Conservation (phyloP, 2,888 invertebrate genomes). For the Erebia aethiops region DNA sequence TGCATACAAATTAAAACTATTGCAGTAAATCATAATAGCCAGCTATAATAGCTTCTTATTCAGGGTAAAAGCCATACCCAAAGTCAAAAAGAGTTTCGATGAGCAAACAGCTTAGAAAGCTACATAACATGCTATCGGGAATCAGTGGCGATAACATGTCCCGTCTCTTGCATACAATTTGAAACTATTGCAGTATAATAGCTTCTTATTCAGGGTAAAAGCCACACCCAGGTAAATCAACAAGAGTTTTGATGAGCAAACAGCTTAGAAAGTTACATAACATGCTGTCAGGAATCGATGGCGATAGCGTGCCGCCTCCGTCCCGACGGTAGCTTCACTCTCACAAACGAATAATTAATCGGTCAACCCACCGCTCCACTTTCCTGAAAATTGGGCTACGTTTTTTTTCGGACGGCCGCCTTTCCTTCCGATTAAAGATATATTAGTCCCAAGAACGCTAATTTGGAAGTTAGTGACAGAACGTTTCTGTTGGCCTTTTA, state of each 20-base stretch:
- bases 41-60: too few species aligned
- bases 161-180: conserved; percentile 45
- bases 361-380: conserved; percentile 66
- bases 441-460: conserved; percentile 20
- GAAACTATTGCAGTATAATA: neutral
- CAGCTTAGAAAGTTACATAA: conserved; percentile 48
- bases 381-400: conserved; percentile 57
- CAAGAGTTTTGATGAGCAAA: neutral
- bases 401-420: conserved; percentile 37
- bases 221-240: neutral
- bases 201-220: too few species aligned
- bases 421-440: conserved; percentile 26
- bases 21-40: neutral
- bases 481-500: neutral
- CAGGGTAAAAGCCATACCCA: neutral
- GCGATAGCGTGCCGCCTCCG: conserved; percentile 59
- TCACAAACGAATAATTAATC: conserved; percentile 77
- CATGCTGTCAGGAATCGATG: conserved; percentile 67
- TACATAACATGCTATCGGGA: conserved; percentile 59
- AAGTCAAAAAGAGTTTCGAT: neutral
- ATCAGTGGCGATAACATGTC: conserved; percentile 68
- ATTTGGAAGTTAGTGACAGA: conserved; percentile 21
- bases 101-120: conserved; percentile 33
- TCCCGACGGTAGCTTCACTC: conserved; percentile 56
- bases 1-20: neutral